These are phyloP conservation scores for Odocoileus virginianus DNA, from an alignment of 2,113 vertebrate species.

Conservation along the genomic window DNA sequence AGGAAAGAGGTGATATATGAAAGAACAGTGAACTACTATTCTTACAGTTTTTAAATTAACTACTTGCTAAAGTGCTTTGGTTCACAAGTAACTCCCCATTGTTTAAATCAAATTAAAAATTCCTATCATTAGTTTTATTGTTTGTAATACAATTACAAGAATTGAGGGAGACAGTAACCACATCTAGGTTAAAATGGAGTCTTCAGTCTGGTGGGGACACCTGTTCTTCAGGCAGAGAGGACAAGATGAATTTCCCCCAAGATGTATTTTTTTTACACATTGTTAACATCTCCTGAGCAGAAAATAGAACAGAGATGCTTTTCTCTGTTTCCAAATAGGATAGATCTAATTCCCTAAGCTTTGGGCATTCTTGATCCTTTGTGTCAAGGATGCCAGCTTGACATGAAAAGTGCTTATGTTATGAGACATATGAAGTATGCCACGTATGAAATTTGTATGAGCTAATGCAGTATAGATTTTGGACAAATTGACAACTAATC, in stretches of 20 bases:
- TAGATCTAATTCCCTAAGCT: constrained; percentile 48
- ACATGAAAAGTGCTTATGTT: constrained; percentile 63
- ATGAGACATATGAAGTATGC: constrained; percentile 46
- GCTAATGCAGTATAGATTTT: constrained; percentile 56
- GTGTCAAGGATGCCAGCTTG: constrained; percentile 41
- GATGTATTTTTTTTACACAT: background rate
- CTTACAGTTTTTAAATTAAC: background rate
- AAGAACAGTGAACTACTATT: background rate
- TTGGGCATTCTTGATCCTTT: constrained; percentile 44
- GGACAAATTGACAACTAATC: constrained; percentile 64
- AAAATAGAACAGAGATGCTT: background rate
- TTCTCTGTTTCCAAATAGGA: constrained; percentile 30
- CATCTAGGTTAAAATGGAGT: background rate
- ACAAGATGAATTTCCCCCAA: background rate
- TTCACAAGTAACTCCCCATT: background rate
- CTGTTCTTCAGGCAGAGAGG: background rate
- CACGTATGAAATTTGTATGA: background rate
- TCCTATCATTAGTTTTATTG: background rate
- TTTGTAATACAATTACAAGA: background rate
- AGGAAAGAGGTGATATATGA: background rate
- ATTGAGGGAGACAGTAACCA: background rate
- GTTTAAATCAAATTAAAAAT: background rate
- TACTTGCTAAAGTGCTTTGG: background rate
- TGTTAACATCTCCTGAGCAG: background rate
- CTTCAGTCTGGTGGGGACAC: background rate